These are phyloP conservation scores for Apodemus agrarius DNA, from an alignment of 2,797 vertebrate species.

Conservation along the genomic window DNA sequence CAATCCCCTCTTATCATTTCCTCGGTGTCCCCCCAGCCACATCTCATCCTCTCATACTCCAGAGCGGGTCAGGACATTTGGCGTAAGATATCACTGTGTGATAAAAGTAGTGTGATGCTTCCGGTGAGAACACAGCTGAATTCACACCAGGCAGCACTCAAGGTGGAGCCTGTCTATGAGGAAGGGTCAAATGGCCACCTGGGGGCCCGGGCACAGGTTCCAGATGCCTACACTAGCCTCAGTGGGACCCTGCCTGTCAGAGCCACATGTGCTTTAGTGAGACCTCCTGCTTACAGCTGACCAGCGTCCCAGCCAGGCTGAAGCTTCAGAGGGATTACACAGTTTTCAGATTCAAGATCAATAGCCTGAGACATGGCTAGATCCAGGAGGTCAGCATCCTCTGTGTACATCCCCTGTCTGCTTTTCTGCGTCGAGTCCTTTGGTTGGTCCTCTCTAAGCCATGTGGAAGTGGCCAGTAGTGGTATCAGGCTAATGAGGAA, in stretches of 20 bases:
- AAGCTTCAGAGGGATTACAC: neutral
- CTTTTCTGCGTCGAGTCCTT: neutral
- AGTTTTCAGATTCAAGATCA: neutral
- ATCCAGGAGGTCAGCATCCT: neutral
- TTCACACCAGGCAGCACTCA: neutral
- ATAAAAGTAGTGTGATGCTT: neutral
- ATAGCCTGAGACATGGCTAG: neutral
- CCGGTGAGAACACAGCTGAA: neutral
- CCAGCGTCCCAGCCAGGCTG: neutral
- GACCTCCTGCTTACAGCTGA: neutral
- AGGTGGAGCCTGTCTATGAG: fast-evolving
- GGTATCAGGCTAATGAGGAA: fast-evolving
- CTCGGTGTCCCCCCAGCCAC: fast-evolving
- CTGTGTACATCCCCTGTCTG: neutral
- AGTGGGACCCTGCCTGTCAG: neutral
- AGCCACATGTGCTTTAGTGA: fast-evolving
- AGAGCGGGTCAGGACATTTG: neutral
- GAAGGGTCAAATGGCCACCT: neutral
- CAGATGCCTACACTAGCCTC: neutral
- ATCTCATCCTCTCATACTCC: too few relatives aligned
- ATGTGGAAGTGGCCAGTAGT: fast-evolving
- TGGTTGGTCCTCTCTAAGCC: neutral
- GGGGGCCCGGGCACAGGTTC: neutral
- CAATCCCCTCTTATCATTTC: neutral
- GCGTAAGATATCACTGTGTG: fast-evolving